Evolutionary conservation across 2,797 vertebrate species (phyloP).

Genomic region (Naso thynnoides): DNA sequence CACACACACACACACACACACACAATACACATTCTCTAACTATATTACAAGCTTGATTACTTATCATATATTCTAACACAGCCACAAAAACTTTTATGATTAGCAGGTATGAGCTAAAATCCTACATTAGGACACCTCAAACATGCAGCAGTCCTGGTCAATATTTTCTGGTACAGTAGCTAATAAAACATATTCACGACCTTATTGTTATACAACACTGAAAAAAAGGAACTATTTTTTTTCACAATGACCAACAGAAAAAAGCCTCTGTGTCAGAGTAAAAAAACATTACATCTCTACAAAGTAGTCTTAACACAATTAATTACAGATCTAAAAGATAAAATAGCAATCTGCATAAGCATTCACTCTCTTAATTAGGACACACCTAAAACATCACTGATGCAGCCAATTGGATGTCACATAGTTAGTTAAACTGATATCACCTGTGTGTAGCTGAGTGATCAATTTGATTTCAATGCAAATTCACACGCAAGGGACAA

Average conservation of each 20-base stretch:
- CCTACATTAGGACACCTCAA: neutral
- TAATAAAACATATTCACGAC: neutral
- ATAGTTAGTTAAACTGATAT: neutral
- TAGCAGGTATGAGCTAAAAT: neutral
- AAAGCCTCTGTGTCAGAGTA: neutral
- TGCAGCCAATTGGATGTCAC: neutral
- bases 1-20: slow-evolving; percentile 16
- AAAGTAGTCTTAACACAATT: neutral
- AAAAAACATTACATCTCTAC: neutral
- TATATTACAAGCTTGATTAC: slow-evolving; percentile 16
- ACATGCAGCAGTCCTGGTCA: slow-evolving; percentile 11
- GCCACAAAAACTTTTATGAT: neutral
- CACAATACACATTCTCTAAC: neutral
- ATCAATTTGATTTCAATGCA: neutral
- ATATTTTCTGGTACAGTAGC: neutral
- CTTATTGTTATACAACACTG: neutral
- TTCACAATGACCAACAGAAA: neutral
- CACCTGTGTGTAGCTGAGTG: too few relatives aligned
- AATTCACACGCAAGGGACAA: neutral
- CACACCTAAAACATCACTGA: neutral
- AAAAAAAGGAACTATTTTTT: neutral
- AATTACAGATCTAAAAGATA: neutral
- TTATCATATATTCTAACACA: slow-evolving; percentile 16
- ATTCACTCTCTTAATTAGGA: neutral
- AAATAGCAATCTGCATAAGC: neutral